phyloP scores from a whole-genome alignment of 2,113 vertebrate species.

The Pluvianellus socialis region DNA sequence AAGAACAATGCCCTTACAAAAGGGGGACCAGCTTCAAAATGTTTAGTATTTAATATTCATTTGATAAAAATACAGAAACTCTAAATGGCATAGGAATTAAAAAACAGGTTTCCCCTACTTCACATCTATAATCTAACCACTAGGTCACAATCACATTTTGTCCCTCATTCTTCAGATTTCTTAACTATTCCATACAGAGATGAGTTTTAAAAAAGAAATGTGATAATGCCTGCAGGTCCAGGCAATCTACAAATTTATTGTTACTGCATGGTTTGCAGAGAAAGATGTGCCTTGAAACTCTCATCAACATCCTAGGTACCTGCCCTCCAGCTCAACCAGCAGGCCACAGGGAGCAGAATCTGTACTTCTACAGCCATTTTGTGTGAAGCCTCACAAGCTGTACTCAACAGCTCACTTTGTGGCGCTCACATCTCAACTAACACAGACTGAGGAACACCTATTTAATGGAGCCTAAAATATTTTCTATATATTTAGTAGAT shows the following conservation, averaged over 20 bases:
- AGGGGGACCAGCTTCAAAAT: background rate
- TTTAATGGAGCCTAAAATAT: background rate
- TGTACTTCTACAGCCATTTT: background rate
- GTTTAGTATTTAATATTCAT: background rate
- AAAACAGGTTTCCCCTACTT: background rate
- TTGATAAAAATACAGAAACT: background rate
- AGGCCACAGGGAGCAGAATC: background rate
- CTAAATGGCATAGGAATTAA: background rate
- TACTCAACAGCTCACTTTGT: background rate
- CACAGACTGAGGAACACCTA: background rate
- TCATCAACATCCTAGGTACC: background rate
- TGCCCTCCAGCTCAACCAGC: background rate
- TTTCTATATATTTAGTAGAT: background rate
- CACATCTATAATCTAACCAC: background rate
- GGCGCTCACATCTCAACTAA: background rate
- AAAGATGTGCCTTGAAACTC: background rate
- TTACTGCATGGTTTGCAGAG: background rate
- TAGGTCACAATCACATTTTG: background rate
- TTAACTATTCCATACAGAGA: background rate
- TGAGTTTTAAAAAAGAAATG: background rate
- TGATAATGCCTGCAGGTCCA: background rate
- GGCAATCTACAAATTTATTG: background rate
- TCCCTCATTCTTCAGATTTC: background rate
- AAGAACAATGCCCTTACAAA: background rate
- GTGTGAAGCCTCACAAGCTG: background rate